Evolutionary conservation across 2,888 invertebrate species (phyloP).

Genomic region (Crossocerus cetratus): DNA sequence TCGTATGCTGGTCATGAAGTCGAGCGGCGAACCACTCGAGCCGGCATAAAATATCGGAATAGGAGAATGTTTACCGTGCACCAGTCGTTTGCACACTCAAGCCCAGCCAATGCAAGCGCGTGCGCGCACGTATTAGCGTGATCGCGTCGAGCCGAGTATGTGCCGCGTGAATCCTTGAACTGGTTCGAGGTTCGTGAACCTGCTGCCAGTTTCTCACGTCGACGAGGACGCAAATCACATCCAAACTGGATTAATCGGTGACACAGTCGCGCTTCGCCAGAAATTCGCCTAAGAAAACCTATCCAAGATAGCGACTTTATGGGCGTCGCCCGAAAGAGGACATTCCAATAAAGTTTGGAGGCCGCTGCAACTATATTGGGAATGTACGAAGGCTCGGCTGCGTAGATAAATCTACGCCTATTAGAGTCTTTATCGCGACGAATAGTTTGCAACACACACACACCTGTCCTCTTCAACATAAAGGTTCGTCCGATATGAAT

Average conservation of each 20-base stretch:
- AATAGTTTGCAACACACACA: background rate
- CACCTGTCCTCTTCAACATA: background rate
- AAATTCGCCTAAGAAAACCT: background rate
- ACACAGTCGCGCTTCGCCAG: background rate
- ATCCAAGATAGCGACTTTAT: too few relatives aligned
- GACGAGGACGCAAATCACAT: slow-evolving; percentile 25
- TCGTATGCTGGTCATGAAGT: slow-evolving; percentile 40
- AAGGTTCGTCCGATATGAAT: background rate
- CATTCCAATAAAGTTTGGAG: too few relatives aligned
- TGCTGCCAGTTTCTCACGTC: slow-evolving; percentile 38
- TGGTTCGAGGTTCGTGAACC: slow-evolving; percentile 67
- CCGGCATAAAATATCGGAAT: slow-evolving; percentile 45
- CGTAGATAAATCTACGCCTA: too few relatives aligned
- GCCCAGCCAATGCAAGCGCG: slow-evolving; percentile 33
- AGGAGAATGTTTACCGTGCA: slow-evolving; percentile 36
- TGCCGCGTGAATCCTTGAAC: slow-evolving; percentile 63
- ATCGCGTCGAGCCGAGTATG: slow-evolving; percentile 13
- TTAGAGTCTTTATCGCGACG: background rate
- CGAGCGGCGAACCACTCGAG: slow-evolving; percentile 28
- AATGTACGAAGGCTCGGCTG: too few relatives aligned
- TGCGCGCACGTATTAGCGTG: slow-evolving; percentile 27
- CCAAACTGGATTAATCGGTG: slow-evolving; percentile 43
- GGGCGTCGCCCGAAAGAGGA: too few relatives aligned
- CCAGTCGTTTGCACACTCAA: slow-evolving; percentile 17
- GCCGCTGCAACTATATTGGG: too few relatives aligned